Base-by-base conservation (phyloP, 2,888 invertebrate genomes). In the Pardosa pseudoannulata region DNA sequence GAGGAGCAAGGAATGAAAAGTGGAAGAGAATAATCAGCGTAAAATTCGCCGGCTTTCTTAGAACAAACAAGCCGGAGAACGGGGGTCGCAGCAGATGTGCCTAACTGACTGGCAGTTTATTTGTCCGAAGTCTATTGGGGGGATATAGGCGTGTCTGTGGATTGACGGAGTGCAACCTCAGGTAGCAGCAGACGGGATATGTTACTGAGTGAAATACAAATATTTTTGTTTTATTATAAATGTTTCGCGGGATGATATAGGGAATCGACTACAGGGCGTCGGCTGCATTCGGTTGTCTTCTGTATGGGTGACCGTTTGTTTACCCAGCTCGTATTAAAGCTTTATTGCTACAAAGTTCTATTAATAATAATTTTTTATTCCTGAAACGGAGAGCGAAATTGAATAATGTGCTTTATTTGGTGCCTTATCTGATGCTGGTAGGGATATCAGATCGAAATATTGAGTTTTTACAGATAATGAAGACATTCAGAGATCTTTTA, bases 31-130 rank as follows among this genome's bases (percentile, higher is more conserved):
- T 41, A 64, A 68, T 74, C 67, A 81, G 81, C 65, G 71, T 71
- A 76, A 83, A 83, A 83, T 83, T 71, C 76, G 71, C 64, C 75
- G 75, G 70, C 23, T 65, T 75, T 64, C 75, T 46, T 36, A 76
- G 76, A 76, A 71, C 82, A 76, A 76, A 76, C 82, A 76, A 50
- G 50, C 19, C 36, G 39, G n/a, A 67, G 23, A 11, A 23, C 5
- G 3, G 23, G 56, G 56, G 56, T 2, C 23, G 3, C 65, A 46
- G 41, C 82, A 75, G 68, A 75, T 71, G 74, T 68, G 36, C 73
- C 16, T 23, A 9, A 73, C 19, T 78, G 83, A 83, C 41, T 83
- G 83, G 83, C 83, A 83, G 78, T 65, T 67, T 83, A 73, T 83
- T 83, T 83, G 83, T 83, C 83, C 83, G 65, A 13, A 39, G 70